Evolutionary conservation across 2,113 vertebrate species (phyloP), one percentile per base, ranked within the genome.

Genomic region (Caloenas nicobarica): DNA sequence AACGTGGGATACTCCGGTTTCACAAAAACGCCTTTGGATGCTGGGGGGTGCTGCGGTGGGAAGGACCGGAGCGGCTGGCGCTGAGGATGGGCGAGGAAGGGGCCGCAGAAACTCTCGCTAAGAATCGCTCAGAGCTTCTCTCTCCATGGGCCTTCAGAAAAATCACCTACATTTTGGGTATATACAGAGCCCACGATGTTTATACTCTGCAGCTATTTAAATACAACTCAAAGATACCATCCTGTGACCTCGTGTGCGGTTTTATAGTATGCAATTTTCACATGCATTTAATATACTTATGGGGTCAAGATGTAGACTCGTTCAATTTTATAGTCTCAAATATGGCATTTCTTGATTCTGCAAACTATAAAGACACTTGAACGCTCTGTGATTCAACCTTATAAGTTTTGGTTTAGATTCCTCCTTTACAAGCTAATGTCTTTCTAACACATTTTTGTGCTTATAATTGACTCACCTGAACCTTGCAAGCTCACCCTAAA

Each of bases 391-490:
- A 69, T 65, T 90, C 61, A 84, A 53, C 36, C 36, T 81, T 65
- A 61, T 14, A 88, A 79, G 34, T 84, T 91, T n/a, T 61, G n/a
- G 8, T 56, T 88, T 86, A 46, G 83, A 79, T 36, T 68, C 50
- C 65, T 61, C 81, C 82, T 90, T 90, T 78, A 92, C 33, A 88
- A 81, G 48, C 64, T 68, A 86, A 70, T 89, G 62, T 82, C 76
- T 96, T 96, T 82, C 74, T 73, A 88, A 84, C 3, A 9, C 24
- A 44, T 71, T 83, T 65, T 80, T 86, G 61, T 73, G 50, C 70
- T 92, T 81, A 65, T 61, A 90, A 91, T 62, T 33, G 44, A 88
- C 40, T 79, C 15, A 36, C 48, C 79, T 81, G 81, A 86, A 92
- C 73, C n/a, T 93, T 64, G 48, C 76, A 93, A 72, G 54, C 40